Conservation (phyloP, 2,113 vertebrate genomes). For the Todiramphus saurophagus region DNA sequence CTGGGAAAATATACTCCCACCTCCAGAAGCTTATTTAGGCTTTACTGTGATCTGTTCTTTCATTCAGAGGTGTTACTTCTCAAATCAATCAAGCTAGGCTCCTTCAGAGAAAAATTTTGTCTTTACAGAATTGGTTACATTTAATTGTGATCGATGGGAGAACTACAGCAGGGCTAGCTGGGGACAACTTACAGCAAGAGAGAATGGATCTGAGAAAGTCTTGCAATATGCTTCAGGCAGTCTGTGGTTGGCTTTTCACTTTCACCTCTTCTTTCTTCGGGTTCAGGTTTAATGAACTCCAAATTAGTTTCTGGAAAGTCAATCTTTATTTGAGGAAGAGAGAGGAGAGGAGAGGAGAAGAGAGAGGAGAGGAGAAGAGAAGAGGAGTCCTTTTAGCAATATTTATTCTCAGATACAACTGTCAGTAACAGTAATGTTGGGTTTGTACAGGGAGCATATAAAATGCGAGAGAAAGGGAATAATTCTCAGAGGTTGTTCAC, state of each 20-base stretch:
- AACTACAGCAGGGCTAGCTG: not conserved
- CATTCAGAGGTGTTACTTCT: not conserved
- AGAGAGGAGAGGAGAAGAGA: not conserved
- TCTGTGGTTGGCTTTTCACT: constrained; percentile 19
- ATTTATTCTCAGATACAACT: not conserved
- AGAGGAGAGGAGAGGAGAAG: not conserved
- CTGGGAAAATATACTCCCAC: not conserved
- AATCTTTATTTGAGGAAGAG: constrained; percentile 34
- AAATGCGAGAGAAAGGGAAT: not conserved
- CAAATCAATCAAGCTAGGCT: not conserved
- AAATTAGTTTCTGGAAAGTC: constrained; percentile 62
- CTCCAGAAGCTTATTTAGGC: not conserved
- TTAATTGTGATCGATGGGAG: not conserved
- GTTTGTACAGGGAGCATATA: not conserved
- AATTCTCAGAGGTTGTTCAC: not conserved
- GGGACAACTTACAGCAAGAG: constrained; percentile 63
- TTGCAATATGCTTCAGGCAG: constrained; percentile 59
- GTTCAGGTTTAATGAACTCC: constrained; percentile 46
- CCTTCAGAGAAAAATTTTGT: not conserved
- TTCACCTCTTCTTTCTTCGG: constrained; percentile 8
- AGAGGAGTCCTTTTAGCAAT: not conserved
- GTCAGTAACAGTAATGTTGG: not conserved
- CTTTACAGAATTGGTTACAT: not conserved
- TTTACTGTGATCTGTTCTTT: not conserved
- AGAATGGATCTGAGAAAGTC: constrained; percentile 44